Percentiles rank a stretch among this genome's conserved stretches.
Evolutionary conservation across 1,140 invertebrate genomes (phyloP).

Genomic region (Lineus longissimus): DNA sequence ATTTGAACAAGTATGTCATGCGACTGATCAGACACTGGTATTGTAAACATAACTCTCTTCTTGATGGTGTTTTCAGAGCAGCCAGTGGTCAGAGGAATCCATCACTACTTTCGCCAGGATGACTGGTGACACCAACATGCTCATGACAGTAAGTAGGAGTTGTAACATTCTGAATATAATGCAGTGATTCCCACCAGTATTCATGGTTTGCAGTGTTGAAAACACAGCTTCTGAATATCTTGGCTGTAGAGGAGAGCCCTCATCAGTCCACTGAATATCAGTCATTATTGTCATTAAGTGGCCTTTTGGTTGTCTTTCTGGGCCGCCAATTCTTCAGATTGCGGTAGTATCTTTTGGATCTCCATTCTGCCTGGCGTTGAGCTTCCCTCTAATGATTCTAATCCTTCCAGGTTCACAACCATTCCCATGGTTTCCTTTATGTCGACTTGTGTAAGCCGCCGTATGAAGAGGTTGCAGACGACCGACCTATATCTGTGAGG

Average conservation of each 20-base stretch:
- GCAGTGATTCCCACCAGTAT: not conserved
- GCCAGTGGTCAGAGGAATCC: constrained; percentile 25
- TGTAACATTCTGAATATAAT: not conserved
- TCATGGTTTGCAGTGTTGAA: not conserved
- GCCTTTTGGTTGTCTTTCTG: too few relatives aligned
- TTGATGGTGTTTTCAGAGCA: constrained; percentile 22
- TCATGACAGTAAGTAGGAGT: constrained; percentile 27
- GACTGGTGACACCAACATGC: constrained; percentile 20
- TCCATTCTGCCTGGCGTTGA: not conserved
- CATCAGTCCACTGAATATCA: too few relatives aligned
- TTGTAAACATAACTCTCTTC: too few relatives aligned
- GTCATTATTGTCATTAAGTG: too few relatives aligned
- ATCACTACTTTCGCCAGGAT: constrained; percentile 26
- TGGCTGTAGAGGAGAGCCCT: too few relatives aligned
- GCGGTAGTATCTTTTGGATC: too few relatives aligned
- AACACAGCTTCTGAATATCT: not conserved
- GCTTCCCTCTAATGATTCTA: not conserved
- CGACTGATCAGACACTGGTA: too few relatives aligned
- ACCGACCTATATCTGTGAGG: constrained; percentile 49
- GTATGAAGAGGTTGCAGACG: constrained; percentile 30
- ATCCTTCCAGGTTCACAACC: constrained; percentile 26
- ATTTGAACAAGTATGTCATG: too few relatives aligned
- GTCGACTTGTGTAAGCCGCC: constrained; percentile 42
- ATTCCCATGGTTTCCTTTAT: constrained; percentile 29
- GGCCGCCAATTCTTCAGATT: too few relatives aligned